Percentiles rank a stretch among this genome's conserved stretches.
These are phyloP conservation scores for Trachurus trachurus DNA, from an alignment of 2,797 vertebrate species.

Conservation along the genomic window DNA sequence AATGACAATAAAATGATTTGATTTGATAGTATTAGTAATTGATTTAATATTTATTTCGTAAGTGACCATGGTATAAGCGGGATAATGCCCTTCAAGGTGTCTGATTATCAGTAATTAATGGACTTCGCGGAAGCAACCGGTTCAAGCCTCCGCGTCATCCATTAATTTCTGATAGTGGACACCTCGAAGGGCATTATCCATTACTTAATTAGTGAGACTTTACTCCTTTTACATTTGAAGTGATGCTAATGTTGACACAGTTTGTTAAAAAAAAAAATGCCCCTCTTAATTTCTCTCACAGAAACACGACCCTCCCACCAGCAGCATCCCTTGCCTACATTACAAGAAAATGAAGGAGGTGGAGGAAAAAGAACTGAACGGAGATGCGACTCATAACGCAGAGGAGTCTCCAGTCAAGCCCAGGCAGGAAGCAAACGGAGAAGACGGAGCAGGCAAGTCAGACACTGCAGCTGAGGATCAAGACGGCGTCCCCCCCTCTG, in stretches of 20 bases:
- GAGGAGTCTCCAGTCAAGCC: conserved; percentile 86
- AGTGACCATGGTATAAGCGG: too few species aligned
- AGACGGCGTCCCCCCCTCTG: conserved; percentile 54
- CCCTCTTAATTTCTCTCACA: conserved; percentile 71
- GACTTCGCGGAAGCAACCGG: too few species aligned
- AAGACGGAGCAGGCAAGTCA: conserved; percentile 75
- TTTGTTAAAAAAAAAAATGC: not conserved
- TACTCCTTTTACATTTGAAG: not conserved
- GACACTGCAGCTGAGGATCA: conserved; percentile 83
- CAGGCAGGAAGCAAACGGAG: conserved; percentile 68
- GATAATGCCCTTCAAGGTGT: too few species aligned
- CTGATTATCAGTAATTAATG: too few species aligned
- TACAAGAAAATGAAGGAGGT: conserved; percentile 99
- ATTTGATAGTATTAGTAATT: too few species aligned
- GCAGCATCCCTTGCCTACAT: conserved; percentile 98
- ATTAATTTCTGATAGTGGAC: too few species aligned
- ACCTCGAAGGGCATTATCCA: too few species aligned
- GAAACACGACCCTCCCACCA: conserved; percentile 99
- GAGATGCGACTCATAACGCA: conserved; percentile 85
- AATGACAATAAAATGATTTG: too few species aligned
- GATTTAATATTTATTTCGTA: too few species aligned
- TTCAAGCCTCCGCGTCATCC: too few species aligned
- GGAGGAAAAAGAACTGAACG: conserved; percentile 92
- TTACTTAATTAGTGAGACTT: too few species aligned
- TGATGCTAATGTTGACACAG: not conserved